Percentiles rank a stretch among this genome's conserved stretches.
Evolutionary conservation across 2,113 vertebrate genomes (phyloP).

Genomic region (Menura novaehollandiae): DNA sequence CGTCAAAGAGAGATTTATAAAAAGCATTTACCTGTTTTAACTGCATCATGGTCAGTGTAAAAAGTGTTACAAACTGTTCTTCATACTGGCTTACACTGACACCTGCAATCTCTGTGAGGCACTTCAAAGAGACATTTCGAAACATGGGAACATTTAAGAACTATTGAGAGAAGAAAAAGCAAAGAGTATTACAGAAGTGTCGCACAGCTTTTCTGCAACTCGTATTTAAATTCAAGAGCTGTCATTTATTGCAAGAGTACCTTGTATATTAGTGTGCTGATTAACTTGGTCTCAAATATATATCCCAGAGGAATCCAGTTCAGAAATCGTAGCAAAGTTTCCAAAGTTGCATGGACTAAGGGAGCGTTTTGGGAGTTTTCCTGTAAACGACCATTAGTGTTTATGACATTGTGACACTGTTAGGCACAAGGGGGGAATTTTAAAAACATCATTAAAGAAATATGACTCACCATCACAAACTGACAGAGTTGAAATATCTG

Average conservation of each 20-base stretch:
- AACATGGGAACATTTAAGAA: slow-evolving; percentile 99
- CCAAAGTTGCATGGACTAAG: slow-evolving; percentile 95
- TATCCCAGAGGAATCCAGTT: slow-evolving; percentile 99
- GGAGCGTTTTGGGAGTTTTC: slow-evolving; percentile 99
- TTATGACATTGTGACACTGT: background rate
- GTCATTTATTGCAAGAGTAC: slow-evolving; percentile 50
- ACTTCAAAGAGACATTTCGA: slow-evolving; percentile 97
- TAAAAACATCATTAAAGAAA: background rate
- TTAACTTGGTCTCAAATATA: slow-evolving; percentile 99
- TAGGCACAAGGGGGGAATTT: background rate
- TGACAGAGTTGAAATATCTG: slow-evolving; percentile 99
- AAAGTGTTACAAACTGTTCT: slow-evolving; percentile 96
- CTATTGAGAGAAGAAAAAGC: slow-evolving; percentile 63
- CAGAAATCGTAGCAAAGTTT: slow-evolving; percentile 94
- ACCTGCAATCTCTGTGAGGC: slow-evolving; percentile 97
- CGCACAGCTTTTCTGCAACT: background rate
- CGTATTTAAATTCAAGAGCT: background rate
- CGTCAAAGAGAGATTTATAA: background rate
- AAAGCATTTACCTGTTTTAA: slow-evolving; percentile 89
- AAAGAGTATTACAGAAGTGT: background rate
- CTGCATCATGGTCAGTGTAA: slow-evolving; percentile 99
- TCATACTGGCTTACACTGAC: slow-evolving; percentile 98
- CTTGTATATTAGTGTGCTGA: slow-evolving; percentile 99
- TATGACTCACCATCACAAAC: slow-evolving; percentile 92
- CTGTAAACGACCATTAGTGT: slow-evolving; percentile 61